Evolutionary conservation across 2,113 vertebrate genomes (phyloP).

Genomic region (Periophthalmus modestus): DNA sequence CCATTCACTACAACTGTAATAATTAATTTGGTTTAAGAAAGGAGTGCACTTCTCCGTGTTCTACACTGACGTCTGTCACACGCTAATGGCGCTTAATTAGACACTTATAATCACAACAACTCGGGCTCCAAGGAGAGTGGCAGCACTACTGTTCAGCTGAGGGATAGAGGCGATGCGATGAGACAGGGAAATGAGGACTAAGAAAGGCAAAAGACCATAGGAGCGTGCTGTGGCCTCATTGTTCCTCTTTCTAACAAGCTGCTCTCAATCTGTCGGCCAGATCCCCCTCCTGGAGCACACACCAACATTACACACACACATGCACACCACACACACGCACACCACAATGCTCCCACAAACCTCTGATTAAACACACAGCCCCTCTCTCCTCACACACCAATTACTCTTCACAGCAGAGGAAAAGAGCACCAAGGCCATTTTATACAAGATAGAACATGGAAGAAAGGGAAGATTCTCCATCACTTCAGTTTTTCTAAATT

Average conservation of each 20-base stretch:
- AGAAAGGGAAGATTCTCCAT: conserved; percentile 46
- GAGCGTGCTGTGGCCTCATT: conserved; percentile 69
- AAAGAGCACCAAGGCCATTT: conserved; percentile 66
- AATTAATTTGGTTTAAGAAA: conserved; percentile 23
- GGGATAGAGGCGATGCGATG: not conserved
- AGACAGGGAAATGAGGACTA: conserved; percentile 11
- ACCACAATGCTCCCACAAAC: conserved; percentile 13
- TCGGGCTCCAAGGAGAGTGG: conserved; percentile 4
- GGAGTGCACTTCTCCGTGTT: conserved; percentile 15
- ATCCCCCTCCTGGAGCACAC: conserved; percentile 63
- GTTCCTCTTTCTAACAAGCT: conserved; percentile 76
- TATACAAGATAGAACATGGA: conserved; percentile 40
- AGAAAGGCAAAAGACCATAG: conserved; percentile 30
- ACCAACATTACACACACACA: conserved; percentile 19
- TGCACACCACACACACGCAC: conserved; percentile 22
- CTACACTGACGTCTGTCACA: conserved; percentile 21
- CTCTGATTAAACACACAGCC: conserved; percentile 40
- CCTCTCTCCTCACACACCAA: conserved; percentile 44
- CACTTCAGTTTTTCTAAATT: conserved; percentile 23
- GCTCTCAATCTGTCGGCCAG: conserved; percentile 77
- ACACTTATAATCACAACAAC: conserved; percentile 40
- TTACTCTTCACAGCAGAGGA: conserved; percentile 64
- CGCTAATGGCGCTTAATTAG: conserved; percentile 39
- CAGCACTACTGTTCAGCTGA: not conserved
- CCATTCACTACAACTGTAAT: conserved; percentile 5